Base-by-base conservation (phyloP, 2,113 vertebrate genomes). In the Corydoras sp. region DNA sequence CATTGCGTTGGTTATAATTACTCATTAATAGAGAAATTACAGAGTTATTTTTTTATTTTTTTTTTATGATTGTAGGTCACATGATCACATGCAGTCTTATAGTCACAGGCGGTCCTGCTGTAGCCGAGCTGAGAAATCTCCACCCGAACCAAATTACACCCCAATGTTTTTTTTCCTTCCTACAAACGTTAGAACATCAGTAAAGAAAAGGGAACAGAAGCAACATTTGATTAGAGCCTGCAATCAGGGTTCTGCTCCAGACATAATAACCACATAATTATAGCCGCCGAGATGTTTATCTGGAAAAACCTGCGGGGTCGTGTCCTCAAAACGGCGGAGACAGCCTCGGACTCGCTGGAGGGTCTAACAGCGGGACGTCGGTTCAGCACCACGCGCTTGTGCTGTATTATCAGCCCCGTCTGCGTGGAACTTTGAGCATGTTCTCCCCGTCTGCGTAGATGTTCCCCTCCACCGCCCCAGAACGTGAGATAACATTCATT, bases 261-360 rank as follows among this genome's bases (percentile, higher is more conserved):
- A 76, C 74, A 76, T 35, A 76, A 72, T 71, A 76, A 76, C 71
- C 14, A 76, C 58, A 62, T 71, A 71, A 76, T 76, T 76, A 56
- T 56, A 62, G 49, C 13, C 35, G 55, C 62, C 10, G 58, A 56
- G 69, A 67, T 76, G 66, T 65, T 62, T 67, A 72, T 76, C 74
- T 10, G 24, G 58, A 48, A 70, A 70, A 56, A 14, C 63, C 32
- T 58, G 29, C 32, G 49, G 50, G 65, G 69, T 72, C 58, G 13
- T 60, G 62, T 71, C 74, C 74, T 65, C 9, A 74, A 60, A 71
- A 56, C 15, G 30, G 58, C 68, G 15, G 12, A 30, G 50, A 32
- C 60, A 60, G n/a, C 4, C 3, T 62, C 24, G 30, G 59, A 65
- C 48, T 75, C 31, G 10, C 61, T 14, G 30, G 58, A 29, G 69